These are phyloP conservation scores for Hydriomena furcata DNA, from an alignment of 2,888 invertebrate species.

Conservation along the genomic window DNA sequence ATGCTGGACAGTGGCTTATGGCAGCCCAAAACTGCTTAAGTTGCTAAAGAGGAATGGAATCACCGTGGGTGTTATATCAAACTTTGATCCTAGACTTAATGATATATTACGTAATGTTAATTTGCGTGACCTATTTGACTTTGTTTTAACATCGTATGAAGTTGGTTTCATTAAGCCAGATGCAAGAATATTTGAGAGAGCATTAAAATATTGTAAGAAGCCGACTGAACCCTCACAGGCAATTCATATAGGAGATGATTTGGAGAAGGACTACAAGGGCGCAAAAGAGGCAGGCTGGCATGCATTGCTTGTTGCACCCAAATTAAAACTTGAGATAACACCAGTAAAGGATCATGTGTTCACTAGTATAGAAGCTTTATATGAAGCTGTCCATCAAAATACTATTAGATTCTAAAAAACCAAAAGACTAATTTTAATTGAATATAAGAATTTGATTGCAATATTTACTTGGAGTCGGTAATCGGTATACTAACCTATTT, in stretches of 20 bases:
- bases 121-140: constrained; percentile 89
- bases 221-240: constrained; percentile 84
- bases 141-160: constrained; percentile 91
- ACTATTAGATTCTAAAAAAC: constrained; percentile 30
- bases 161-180: constrained; percentile 90
- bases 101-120: constrained; percentile 86
- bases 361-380: constrained; percentile 54
- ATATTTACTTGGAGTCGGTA: too few relatives aligned
- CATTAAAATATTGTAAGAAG: constrained; percentile 73
- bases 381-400: constrained; percentile 43
- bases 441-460: too few relatives aligned
- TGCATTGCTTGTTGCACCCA: constrained; percentile 66
- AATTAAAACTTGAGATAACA: constrained; percentile 38
- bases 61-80: constrained; percentile 91
- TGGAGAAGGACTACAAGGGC: constrained; percentile 89
- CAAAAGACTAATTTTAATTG: neutral
- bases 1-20: constrained; percentile 88
- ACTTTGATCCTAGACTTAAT: constrained; percentile 92
- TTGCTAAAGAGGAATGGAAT: constrained; percentile 76
- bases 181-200: constrained; percentile 87
- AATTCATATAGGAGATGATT: constrained; percentile 92
- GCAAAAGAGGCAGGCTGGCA: constrained; percentile 91
- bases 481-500: neutral
- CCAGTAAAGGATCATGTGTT: constrained; percentile 52
- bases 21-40: constrained; percentile 85